Evolutionary conservation across 2,888 invertebrate genomes (phyloP), one percentile per base, ranked within the genome.

Genomic region (Argyresthia goedartella): DNA sequence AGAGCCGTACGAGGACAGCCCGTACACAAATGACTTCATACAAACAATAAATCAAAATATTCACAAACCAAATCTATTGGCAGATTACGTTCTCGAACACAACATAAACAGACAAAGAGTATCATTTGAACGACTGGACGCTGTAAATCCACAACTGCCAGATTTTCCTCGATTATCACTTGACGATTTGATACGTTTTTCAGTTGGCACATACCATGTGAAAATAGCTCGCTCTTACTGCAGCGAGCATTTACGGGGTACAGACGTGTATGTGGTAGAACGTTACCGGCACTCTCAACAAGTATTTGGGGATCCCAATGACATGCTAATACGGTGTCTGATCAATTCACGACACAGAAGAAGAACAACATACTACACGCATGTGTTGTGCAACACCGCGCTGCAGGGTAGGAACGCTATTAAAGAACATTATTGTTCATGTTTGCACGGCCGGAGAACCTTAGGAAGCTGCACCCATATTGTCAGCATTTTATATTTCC

Each of bases 171-270:
- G 39, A n/a, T n/a, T n/a, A n/a, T n/a, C n/a, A n/a, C n/a, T n/a
- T n/a, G n/a, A 54, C 8, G 54, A 54, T 25, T 49, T 53, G 42
- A 49, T 55, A n/a, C 44, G 56, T 9, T 44, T 55, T 39, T 43
- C 54, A n/a, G 39, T 56, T 15, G 59, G 56, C 1, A 54, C 55
- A 10, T 57, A 57, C 25, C 57, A 57, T 42, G 11, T 57, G n/a
- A 56, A 52, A 48, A 43, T 52, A 9, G 55, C 56, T 3, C 44
- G 55, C 45, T 55, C 56, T 4, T 59, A 59, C 33, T 59, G 56
- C 49, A 52, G 55, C 13, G 57, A 59, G 47, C 59, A 56, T 50
- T 47, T 56, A 10, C 55, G 51, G 8, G 8, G 35, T 36, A 53
- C 50, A 14, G 53, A 51, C 11, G 48, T 51, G 4, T 52, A 50